Evolutionary conservation across 2,797 vertebrate genomes (phyloP), one percentile per base, ranked within the genome.

Genomic region (Gymnoscopelus microlampas): DNA sequence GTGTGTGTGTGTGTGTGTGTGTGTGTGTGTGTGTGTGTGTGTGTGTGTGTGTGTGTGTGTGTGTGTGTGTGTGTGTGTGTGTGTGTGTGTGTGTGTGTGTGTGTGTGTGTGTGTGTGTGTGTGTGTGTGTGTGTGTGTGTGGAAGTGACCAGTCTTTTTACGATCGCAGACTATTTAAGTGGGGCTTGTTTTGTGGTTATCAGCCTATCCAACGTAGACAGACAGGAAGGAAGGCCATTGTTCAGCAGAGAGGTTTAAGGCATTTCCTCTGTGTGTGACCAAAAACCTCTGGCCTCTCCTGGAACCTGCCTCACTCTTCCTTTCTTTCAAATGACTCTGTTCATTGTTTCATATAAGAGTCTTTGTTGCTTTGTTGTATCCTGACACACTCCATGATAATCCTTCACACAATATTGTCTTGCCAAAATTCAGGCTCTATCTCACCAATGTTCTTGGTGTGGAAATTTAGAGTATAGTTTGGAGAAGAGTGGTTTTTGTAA

Each of bases 201-300:
- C 61, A 57, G 35, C 64, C 39, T 70, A 77, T 80, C 68, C 76
- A 74, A 73, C 60, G 62, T 71, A 77, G 69, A 78, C 70, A 68
- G 69, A 23, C 78, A 88, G 88, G 88, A 88, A 90, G 88, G 86
- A 89, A 88, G 78, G 32, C 82, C 68, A 88, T 91, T 91, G 89
- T 92, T 85, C 74, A 60, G 57, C 70, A 53, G 35, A 78, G 74
- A 53, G 60, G 73, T 76, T 77, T 48, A 58, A 73, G 75, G 81
- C 78, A 71, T 87, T 89, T 86, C 81, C 83, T 83, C 0, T 9
- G 44, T 68, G 65, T 51, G 63, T 68, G 71, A 74, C 68, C 61
- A 9, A 61, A 56, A 51, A 0, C 7, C 71, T 71, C 55, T 72
- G 53, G 29, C 63, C 77, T 81, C 72, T 77, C 39, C 66, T 74